phyloP scores from a whole-genome alignment of 2,113 vertebrate species.

The Nesoenas mayeri region DNA sequence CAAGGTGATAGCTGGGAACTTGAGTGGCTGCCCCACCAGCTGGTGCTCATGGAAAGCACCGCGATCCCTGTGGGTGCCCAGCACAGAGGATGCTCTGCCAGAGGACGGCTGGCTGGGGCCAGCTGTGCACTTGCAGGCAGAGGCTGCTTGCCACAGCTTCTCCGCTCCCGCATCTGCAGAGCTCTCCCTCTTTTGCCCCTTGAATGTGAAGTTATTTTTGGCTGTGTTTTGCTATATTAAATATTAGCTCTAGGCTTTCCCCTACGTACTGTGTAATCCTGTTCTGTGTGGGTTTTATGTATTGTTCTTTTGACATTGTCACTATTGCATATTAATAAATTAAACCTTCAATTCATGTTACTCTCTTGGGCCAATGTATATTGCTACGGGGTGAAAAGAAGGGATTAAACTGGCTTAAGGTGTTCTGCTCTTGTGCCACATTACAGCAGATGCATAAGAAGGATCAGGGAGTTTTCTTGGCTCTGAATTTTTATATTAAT shows the following conservation, averaged over 20 bases:
- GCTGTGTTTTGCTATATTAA: slow-evolving; percentile 59
- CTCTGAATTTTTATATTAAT: slow-evolving; percentile 43
- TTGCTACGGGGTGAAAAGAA: slow-evolving; percentile 55
- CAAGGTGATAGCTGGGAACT: not conserved
- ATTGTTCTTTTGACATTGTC: slow-evolving; percentile 68
- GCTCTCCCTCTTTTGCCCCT: not conserved
- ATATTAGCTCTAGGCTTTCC: slow-evolving; percentile 67
- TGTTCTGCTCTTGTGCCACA: slow-evolving; percentile 20
- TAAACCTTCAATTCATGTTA: slow-evolving; percentile 54
- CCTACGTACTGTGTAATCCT: slow-evolving; percentile 35
- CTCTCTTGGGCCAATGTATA: slow-evolving; percentile 51
- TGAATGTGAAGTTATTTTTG: slow-evolving; percentile 53
- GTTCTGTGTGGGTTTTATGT: slow-evolving; percentile 49
- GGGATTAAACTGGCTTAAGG: slow-evolving; percentile 45
- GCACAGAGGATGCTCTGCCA: not conserved
- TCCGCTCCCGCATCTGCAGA: not conserved
- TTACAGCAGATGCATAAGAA: not conserved
- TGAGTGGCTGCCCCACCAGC: not conserved
- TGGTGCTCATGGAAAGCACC: not conserved
- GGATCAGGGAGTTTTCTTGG: slow-evolving; percentile 49
- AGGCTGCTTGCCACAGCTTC: not conserved
- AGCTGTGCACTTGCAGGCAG: not conserved
- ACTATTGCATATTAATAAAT: slow-evolving; percentile 65
- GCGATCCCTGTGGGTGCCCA: rapidly evolving
- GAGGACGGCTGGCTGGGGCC: not conserved